Base-by-base conservation (phyloP, 2,888 invertebrate species). In the Drosophila limbata region DNA sequence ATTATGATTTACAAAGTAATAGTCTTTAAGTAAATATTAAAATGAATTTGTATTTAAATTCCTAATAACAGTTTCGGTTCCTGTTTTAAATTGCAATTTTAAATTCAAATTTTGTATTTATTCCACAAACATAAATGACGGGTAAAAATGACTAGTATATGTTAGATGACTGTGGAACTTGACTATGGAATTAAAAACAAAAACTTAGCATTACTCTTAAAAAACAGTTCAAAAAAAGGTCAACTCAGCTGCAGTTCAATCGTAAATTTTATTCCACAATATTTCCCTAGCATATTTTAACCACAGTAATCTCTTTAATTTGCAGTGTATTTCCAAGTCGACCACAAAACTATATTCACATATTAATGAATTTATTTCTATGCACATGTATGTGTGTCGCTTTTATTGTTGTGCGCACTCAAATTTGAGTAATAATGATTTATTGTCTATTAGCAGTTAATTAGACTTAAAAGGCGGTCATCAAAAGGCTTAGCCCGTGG, bases 341-440 rank as follows among this genome's bases (percentile, higher is more conserved):
- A 19, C 9, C 8, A 44, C n/a, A 1, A 8, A 44, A 45, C 21
- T 28, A 48, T 48, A n/a, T 10, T 9, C 19, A 13, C 17, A 40
- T 52, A 73, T 69, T 83, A 84, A 72, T 76, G 78, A 71, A 87
- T 77, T 84, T 87, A 79, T 81, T 74, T 70, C 53, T 47, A 79
- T 81, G 68, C 69, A 57, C 40, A 53, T 42, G 15, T 64, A 61
- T 56, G 35, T 62, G 19, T 69, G 8, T 45, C 45, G 33, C 69
- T 76, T 75, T 79, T 76, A 71, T 73, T 75, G 79, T 73, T 61
- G 50, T 39, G 78, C 64, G 17, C 63, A 64, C 68, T 77, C 48
- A 84, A 81, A 84, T 89, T 84, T 84, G 84, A 86, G 87, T 89
- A 88, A 88, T 88, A 89, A 86, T 89, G 85, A 86, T 86, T 88